These are phyloP conservation scores for Achroia grisella DNA, from an alignment of 1,140 invertebrate genomes.

Conservation along the genomic window DNA sequence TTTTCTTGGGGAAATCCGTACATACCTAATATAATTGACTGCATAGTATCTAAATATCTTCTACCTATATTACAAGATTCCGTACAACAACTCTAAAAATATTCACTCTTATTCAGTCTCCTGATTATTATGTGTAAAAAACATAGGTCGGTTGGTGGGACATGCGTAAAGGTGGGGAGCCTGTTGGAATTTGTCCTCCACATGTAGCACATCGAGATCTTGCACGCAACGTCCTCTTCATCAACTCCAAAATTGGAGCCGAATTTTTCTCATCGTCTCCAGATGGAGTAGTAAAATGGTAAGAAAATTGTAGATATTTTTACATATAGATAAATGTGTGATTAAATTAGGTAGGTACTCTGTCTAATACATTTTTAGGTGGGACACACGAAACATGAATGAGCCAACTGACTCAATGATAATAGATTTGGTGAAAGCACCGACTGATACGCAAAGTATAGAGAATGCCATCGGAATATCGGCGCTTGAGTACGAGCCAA, in stretches of 20 bases:
- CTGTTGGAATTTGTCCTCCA: slow-evolving; percentile 77
- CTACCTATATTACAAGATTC: no score
- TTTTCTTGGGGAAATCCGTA: no score
- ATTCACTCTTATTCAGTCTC: no score
- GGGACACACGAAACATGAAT: slow-evolving; percentile 90
- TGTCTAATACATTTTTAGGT: slow-evolving; percentile 78
- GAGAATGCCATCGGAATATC: slow-evolving; percentile 86
- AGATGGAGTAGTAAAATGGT: slow-evolving; percentile 89
- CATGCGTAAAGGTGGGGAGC: slow-evolving; percentile 80
- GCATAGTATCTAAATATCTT: no score
- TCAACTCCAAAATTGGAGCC: slow-evolving; percentile 89
- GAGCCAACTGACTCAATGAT: slow-evolving; percentile 87
- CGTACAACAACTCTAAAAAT: no score
- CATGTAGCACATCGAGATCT: slow-evolving; percentile 86
- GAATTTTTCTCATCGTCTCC: slow-evolving; percentile 93
- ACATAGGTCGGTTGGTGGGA: slow-evolving; percentile 88
- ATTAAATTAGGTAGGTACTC: not conserved
- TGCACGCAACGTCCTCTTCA: slow-evolving; percentile 85
- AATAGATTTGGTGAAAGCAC: slow-evolving; percentile 83
- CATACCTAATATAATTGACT: no score
- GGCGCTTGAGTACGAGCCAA: slow-evolving; percentile 91
- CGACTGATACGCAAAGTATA: slow-evolving; percentile 79
- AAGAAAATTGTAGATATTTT: slow-evolving; percentile 2
- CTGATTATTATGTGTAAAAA: no score
- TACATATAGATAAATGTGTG: not conserved